These are phyloP conservation scores for Urocynchramus pylzowi DNA, from an alignment of 2,113 vertebrate genomes.

Conservation along the genomic window DNA sequence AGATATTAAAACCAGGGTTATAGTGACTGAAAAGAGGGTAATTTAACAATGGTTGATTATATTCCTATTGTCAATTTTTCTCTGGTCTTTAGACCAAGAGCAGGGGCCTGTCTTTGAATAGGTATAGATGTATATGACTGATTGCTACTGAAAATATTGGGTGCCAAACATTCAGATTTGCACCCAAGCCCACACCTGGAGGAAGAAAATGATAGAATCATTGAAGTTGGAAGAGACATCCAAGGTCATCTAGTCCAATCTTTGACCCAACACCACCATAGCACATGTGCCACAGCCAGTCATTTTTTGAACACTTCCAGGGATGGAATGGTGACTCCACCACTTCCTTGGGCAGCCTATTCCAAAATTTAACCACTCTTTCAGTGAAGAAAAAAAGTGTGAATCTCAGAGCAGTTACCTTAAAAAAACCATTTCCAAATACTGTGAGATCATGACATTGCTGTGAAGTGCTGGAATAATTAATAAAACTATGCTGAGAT, in stretches of 20 bases:
- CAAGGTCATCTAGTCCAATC: not conserved
- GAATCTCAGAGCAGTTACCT: not conserved
- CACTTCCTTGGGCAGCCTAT: not conserved
- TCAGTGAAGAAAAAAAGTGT: not conserved
- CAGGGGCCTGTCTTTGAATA: not conserved
- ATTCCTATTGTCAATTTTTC: not conserved
- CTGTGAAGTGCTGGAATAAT: not conserved
- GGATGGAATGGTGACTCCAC: not conserved
- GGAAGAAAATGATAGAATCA: not conserved
- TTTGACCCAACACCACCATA: not conserved
- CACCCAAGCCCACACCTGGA: not conserved
- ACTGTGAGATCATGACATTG: not conserved
- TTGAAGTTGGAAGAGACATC: not conserved
- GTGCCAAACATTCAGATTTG: not conserved
- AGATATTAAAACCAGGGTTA: not conserved
- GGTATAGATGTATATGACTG: not conserved
- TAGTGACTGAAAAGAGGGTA: not conserved
- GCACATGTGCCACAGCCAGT: not conserved
- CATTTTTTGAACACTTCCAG: not conserved
- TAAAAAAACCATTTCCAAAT: not conserved
- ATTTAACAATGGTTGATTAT: not conserved
- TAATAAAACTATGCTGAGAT: not conserved
- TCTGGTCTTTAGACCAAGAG: not conserved
- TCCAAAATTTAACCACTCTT: not conserved
- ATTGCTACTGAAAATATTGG: not conserved